Percentiles rank a stretch among this genome's conserved stretches.
phyloP scores from a whole-genome alignment of 2,888 invertebrate genomes.

The Allygus modestus region DNA sequence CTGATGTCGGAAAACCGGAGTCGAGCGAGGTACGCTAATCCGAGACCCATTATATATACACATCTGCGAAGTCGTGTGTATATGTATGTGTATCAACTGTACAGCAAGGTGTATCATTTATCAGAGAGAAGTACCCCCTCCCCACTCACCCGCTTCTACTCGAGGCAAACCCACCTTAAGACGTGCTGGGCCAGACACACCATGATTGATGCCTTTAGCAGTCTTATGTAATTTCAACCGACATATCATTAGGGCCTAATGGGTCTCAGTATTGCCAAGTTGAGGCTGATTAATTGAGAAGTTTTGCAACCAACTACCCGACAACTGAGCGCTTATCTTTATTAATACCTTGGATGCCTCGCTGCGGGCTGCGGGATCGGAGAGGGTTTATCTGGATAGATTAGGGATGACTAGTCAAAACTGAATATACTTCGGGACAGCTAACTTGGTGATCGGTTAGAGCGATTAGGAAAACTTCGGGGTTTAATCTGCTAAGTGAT shows the following conservation, averaged over 20 bases:
- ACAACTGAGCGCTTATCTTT: conserved; percentile 55
- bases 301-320: conserved; percentile 30
- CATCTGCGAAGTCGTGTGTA: not conserved
- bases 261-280: conserved; percentile 8
- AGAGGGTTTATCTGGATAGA: conserved; percentile 16
- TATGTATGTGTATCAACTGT: not conserved
- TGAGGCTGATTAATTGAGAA: conserved; percentile 43
- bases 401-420: conserved; percentile 28
- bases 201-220: conserved; percentile 60
- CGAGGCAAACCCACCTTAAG: conserved; percentile 51
- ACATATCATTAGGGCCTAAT: conserved; percentile 62
- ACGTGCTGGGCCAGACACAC: conserved; percentile 21
- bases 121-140: conserved; percentile 17
- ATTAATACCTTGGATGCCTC: conserved; percentile 42
- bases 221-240: conserved; percentile 62
- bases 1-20: conserved; percentile 24
- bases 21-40: not conserved
- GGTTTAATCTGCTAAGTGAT: not conserved
- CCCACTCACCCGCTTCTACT: not conserved
- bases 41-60: not conserved
- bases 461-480: not conserved
- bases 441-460: conserved; percentile 5
- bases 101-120: conserved; percentile 37
- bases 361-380: conserved; percentile 2
- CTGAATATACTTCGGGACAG: conserved; percentile 20